Evolutionary conservation across 2,113 vertebrate genomes (phyloP), one percentile per base, ranked within the genome.

Genomic region (Ammodytes marinus): DNA sequence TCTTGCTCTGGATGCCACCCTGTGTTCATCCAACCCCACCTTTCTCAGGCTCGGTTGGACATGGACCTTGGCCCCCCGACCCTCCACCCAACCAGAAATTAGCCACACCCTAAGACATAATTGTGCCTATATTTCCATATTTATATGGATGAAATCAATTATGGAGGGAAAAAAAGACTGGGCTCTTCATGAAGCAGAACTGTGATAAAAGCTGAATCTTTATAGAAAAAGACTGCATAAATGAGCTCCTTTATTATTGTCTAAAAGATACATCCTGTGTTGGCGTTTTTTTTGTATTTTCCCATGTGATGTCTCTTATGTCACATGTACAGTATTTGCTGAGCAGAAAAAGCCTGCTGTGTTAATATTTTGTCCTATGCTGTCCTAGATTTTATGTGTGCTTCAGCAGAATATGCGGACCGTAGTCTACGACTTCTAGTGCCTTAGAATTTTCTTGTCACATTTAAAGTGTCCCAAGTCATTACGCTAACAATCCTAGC

Each of bases 371-470:
- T 53, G 53, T 74, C 39, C 13, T 70, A 27, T 27, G 27, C 27
- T 1, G 43, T 82, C 81, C 76, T 81, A 82, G 58, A 78, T 86
- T 58, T 27, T 87, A 37, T 47, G 55, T 85, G 71, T 80, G 86
- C 86, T 87, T 86, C 65, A 86, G 86, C 77, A 90, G 79, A 88
- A 84, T 76, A 80, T 63, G 66, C 58, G 69, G 79, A 74, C 74
- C 53, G 65, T 87, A 64, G 59, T 79, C 71, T 79, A 52, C 43
- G 63, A 93, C 80, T 89, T 88, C 69, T 83, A 92, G 95, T 96
- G 95, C 95, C 95, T 95, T 95, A 90, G 89, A 91, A 27, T 27
- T 27, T 77, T 37, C 77, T 53, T 87, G 82, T 87, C 79, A 88
- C 82, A 75, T 89, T 78, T 27, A 27, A 27, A 27, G 67, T 85